Evolutionary conservation across 2,888 invertebrate genomes (phyloP).

Genomic region (Cheilosia scutellata): DNA sequence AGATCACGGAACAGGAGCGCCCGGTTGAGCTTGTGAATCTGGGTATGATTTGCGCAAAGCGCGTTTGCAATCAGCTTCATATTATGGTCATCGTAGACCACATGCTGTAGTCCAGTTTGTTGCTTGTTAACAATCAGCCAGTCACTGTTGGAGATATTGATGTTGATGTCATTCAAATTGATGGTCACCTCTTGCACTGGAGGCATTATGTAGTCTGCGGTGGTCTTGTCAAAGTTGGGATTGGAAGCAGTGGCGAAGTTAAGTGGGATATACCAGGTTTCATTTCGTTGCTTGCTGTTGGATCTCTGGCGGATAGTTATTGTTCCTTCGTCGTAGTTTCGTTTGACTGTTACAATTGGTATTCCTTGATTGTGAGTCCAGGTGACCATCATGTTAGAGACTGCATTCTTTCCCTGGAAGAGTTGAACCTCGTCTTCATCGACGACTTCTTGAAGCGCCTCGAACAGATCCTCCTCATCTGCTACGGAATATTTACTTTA

Average conservation of each 20-base stretch:
- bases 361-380: conserved; percentile 88
- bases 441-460: conserved; percentile 79
- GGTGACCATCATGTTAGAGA: conserved; percentile 85
- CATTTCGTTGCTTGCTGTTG: conserved; percentile 74
- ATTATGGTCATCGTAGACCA: conserved; percentile 89
- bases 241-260: conserved; percentile 80
- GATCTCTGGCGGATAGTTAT: conserved; percentile 86
- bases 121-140: conserved; percentile 83
- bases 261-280: conserved; percentile 82
- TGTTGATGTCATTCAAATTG: conserved; percentile 77
- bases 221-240: conserved; percentile 79
- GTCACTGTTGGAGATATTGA: conserved; percentile 79
- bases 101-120: conserved; percentile 85
- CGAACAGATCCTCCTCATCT: conserved; percentile 81
- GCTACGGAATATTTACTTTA: conserved; percentile 82
- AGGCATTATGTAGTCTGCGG: conserved; percentile 81
- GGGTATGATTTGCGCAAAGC: conserved; percentile 87
- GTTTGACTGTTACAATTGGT: conserved; percentile 85
- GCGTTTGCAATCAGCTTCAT: conserved; percentile 87
- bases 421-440: conserved; percentile 76
- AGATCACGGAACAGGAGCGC: conserved; percentile 95
- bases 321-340: conserved; percentile 84
- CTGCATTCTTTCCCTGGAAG: conserved; percentile 78
- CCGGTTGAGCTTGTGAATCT: conserved; percentile 90
- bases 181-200: conserved; percentile 79